Evolutionary conservation across 53 echinoderm and acorn worm genomes (phyloP), one percentile per base, ranked within the genome.

Genomic region (Antedon mediterranea): DNA sequence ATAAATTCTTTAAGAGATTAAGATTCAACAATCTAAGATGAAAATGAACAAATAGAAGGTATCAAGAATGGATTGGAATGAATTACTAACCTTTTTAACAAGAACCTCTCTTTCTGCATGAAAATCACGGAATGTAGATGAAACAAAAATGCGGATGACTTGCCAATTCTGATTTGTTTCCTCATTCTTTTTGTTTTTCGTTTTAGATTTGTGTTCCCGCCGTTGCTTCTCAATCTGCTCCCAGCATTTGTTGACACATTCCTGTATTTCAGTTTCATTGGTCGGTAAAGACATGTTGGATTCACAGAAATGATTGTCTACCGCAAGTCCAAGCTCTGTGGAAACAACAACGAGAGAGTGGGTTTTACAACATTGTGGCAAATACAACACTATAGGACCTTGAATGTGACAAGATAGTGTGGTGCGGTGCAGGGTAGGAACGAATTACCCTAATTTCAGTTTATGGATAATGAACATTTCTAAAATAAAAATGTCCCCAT

Each of bases 81-180:
- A 37, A 4, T 11, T 37, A 37, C 37, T 11, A 29, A 97, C 98
- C 88, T 97, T 97, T 70, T 97, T 92, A 29, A 97, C 98, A 28
- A 97, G 81, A 3, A 97, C 76, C 34, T 92, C 98, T 43, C 98
- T 73, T 76, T 97, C 98, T 33, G 86, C 85, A 73, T 89, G 88
- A 34, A 84, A 97, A 71, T 97, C 92, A 8, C 89, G 87, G 74
- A 97, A 97, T 28, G 98, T 97, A 0, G 98, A 97, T 20, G 98
- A 97, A 73, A 97, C 98, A 83, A 97, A 97, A 0, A 97, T 89
- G n/a, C 98, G 83, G 3, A 97, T 79, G 11, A 85, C 98, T 77
- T 85, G 89, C 90, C 92, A 92, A 76, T 34, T 29, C 28, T 32
- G 32, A 15, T 5, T 29, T 28, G 32, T 76, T 4, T 26, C 0